Percentiles rank a stretch among this genome's conserved stretches.
Conservation (phyloP, 35 echinoderm and acorn worm genomes). For the Stichopus chloronotus region DNA sequence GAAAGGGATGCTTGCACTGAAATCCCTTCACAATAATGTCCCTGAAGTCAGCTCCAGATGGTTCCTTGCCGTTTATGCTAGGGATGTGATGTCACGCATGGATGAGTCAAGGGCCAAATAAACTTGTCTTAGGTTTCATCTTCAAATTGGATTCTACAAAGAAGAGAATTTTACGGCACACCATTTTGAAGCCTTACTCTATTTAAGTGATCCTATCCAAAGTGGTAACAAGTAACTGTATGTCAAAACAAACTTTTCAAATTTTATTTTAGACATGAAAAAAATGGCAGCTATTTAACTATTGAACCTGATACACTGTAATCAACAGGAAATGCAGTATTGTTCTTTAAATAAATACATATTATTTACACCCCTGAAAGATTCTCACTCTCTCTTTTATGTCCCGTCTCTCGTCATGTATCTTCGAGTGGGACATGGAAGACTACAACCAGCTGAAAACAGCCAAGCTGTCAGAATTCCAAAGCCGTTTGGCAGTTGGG, state of each 20-base stretch:
- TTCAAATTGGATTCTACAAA: slow-evolving; percentile 80
- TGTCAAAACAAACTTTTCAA: too few species aligned
- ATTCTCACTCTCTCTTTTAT: too few species aligned
- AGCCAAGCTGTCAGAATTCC: slow-evolving; percentile 15
- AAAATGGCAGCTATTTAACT: too few species aligned
- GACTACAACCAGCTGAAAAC: neutral
- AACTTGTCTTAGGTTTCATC: slow-evolving; percentile 56
- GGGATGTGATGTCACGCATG: slow-evolving; percentile 66
- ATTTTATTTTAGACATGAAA: too few species aligned
- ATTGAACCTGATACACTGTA: too few species aligned
- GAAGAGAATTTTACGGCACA: slow-evolving; percentile 27
- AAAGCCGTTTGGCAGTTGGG: neutral
- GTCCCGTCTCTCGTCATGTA: slow-evolving; percentile 50
- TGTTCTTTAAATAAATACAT: too few species aligned
- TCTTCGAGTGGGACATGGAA: slow-evolving; percentile 71
- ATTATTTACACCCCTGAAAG: too few species aligned
- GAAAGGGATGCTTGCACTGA: neutral
- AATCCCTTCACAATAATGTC: slow-evolving; percentile 3
- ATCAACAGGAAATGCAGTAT: too few species aligned
- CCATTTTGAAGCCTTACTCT: too few species aligned
- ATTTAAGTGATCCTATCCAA: too few species aligned
- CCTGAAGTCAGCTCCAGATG: slow-evolving; percentile 51
- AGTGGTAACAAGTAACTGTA: too few species aligned
- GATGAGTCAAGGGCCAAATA: slow-evolving; percentile 56
- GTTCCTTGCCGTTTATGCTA: slow-evolving; percentile 66